phyloP scores from a whole-genome alignment of 2,888 invertebrate species.

The Acronicta aceris region DNA sequence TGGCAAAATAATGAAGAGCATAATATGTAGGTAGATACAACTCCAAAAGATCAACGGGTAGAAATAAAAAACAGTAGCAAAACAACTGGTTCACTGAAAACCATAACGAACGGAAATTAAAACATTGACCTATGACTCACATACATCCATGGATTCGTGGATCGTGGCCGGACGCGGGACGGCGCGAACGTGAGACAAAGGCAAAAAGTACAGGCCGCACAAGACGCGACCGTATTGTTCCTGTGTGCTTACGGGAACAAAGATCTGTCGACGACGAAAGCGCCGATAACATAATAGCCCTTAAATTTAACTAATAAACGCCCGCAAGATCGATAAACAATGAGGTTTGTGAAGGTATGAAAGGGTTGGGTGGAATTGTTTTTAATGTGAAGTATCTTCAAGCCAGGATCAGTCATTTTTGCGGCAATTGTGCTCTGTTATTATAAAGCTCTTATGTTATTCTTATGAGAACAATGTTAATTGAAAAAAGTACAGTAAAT shows the following conservation, averaged over 20 bases:
- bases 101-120: constrained; percentile 39
- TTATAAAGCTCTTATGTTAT: constrained; percentile 26
- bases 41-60: too few species aligned
- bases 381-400: constrained; percentile 46
- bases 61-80: too few species aligned
- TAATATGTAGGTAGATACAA: too few species aligned
- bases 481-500: too few species aligned
- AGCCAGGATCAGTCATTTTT: constrained; percentile 30
- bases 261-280: constrained; percentile 64
- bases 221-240: constrained; percentile 73
- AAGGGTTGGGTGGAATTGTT: constrained; percentile 38
- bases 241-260: constrained; percentile 65
- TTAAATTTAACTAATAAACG: constrained; percentile 73
- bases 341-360: constrained; percentile 47
- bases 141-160: constrained; percentile 63
- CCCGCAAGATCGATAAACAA: constrained; percentile 62
- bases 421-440: constrained; percentile 38
- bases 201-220: constrained; percentile 78
- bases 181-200: constrained; percentile 69
- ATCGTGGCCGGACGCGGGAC: constrained; percentile 58
- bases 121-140: constrained; percentile 53
- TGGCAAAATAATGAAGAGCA: too few species aligned
- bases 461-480: not conserved
- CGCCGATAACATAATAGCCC: constrained; percentile 66
- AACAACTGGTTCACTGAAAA: constrained; percentile 3